Evolutionary conservation across 2,797 vertebrate genomes (phyloP).

Genomic region (Huso huso): DNA sequence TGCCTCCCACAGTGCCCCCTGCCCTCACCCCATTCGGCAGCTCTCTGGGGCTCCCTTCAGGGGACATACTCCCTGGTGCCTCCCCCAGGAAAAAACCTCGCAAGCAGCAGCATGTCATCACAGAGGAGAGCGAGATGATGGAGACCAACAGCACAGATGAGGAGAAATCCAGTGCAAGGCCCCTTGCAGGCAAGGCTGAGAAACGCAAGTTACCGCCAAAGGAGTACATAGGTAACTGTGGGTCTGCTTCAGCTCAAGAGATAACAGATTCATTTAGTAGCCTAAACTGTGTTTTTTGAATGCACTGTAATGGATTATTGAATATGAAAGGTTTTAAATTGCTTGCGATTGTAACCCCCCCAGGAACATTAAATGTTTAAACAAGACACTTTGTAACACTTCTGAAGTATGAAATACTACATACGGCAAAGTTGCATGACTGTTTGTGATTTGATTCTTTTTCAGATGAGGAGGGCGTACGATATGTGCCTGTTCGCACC

Average conservation of each 20-base stretch:
- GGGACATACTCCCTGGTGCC: slow-evolving; percentile 83
- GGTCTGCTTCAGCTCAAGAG: rapidly evolving
- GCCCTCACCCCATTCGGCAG: slow-evolving; percentile 64
- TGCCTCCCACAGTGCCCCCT: slow-evolving; percentile 59
- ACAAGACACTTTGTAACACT: too few relatives aligned
- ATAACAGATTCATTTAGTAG: background rate
- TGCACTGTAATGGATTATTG: too few relatives aligned
- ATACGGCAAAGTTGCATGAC: too few relatives aligned
- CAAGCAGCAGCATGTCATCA: slow-evolving; percentile 96
- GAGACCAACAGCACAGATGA: slow-evolving; percentile 98
- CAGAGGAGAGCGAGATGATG: slow-evolving; percentile 96
- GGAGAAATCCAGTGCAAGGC: slow-evolving; percentile 77
- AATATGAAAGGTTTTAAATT: too few relatives aligned
- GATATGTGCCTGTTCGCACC: slow-evolving; percentile 85
- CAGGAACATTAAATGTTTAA: too few relatives aligned
- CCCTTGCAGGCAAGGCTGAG: slow-evolving; percentile 73
- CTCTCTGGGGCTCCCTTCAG: slow-evolving; percentile 64
- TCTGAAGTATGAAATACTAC: too few relatives aligned
- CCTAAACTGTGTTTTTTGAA: too few relatives aligned
- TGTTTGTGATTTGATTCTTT: background rate
- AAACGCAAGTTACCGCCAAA: slow-evolving; percentile 88
- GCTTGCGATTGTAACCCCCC: too few relatives aligned
- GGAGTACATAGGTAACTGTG: slow-evolving; percentile 83
- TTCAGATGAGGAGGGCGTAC: slow-evolving; percentile 91
- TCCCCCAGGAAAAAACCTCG: slow-evolving; percentile 95